Evolutionary conservation across 2,113 vertebrate genomes (phyloP).

Genomic region (Cololabis saira): DNA sequence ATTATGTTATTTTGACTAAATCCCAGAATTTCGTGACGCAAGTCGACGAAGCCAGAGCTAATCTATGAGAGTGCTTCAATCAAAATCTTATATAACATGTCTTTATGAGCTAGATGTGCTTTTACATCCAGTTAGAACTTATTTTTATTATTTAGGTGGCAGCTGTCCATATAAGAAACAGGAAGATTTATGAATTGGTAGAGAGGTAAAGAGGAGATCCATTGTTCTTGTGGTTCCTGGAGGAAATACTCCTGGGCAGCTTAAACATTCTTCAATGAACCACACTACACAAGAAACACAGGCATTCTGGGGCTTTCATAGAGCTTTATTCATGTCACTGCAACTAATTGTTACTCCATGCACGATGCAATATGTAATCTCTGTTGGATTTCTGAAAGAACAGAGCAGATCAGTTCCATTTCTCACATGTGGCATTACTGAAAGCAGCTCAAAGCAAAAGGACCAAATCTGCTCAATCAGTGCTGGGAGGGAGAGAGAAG

Average conservation of each 20-base stretch:
- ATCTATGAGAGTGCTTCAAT: background rate
- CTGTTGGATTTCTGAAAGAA: conserved; percentile 48
- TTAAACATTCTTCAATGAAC: conserved; percentile 78
- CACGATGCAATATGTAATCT: conserved; percentile 65
- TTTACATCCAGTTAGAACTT: background rate
- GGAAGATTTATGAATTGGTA: conserved; percentile 62
- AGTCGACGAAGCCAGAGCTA: background rate
- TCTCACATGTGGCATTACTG: conserved; percentile 36
- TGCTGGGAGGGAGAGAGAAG: conserved; percentile 20
- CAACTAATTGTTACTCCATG: conserved; percentile 59
- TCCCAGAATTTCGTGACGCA: background rate
- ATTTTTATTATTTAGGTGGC: conserved; percentile 32
- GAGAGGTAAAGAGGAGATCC: conserved; percentile 73
- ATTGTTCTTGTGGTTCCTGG: conserved; percentile 76
- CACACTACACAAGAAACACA: conserved; percentile 50
- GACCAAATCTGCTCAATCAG: conserved; percentile 19
- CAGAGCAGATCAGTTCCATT: conserved; percentile 27
- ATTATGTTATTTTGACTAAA: background rate
- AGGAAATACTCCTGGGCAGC: conserved; percentile 74
- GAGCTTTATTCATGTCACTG: conserved; percentile 48
- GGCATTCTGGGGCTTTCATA: conserved; percentile 34
- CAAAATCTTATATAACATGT: background rate
- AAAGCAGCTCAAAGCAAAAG: conserved; percentile 60
- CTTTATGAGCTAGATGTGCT: background rate
- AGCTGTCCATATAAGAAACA: conserved; percentile 48